Evolutionary conservation across 2,113 vertebrate genomes (phyloP).

Genomic region (Telmatochromis sp.): DNA sequence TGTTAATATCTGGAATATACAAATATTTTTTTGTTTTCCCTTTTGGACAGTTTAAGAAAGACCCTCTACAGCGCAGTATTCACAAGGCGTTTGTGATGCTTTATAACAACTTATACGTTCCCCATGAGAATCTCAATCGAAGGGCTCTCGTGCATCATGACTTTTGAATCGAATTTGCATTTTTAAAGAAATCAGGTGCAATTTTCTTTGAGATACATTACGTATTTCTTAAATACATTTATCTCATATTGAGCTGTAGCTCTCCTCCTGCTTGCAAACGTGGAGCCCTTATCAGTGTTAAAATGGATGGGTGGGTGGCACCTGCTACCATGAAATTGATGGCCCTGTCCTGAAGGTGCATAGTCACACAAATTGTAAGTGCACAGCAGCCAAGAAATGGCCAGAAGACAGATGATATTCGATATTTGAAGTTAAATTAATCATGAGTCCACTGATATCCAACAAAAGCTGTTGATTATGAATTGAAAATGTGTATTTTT

Average conservation of each 20-base stretch:
- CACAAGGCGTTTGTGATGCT: not conserved
- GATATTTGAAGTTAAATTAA: not conserved
- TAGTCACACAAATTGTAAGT: not conserved
- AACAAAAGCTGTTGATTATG: not conserved
- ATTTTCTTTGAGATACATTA: not conserved
- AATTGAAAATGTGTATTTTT: not conserved
- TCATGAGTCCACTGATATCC: not conserved
- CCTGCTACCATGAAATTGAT: not conserved
- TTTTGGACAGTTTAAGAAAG: not conserved
- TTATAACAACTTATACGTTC: not conserved
- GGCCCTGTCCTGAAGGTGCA: not conserved
- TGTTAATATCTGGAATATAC: not conserved
- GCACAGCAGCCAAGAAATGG: not conserved
- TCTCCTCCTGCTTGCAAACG: not conserved
- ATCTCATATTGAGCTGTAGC: not conserved
- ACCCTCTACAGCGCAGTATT: not conserved
- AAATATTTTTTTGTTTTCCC: not conserved
- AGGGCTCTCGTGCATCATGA: not conserved
- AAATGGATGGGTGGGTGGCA: not conserved
- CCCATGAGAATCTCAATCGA: not conserved
- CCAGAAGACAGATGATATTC: not conserved
- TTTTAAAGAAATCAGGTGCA: not conserved
- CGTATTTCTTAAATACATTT: not conserved
- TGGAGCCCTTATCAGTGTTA: not conserved
- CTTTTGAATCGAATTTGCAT: not conserved